Evolutionary conservation across 2,888 invertebrate genomes (phyloP), one percentile per base, ranked within the genome.

Genomic region (Bugulina stolonifera): DNA sequence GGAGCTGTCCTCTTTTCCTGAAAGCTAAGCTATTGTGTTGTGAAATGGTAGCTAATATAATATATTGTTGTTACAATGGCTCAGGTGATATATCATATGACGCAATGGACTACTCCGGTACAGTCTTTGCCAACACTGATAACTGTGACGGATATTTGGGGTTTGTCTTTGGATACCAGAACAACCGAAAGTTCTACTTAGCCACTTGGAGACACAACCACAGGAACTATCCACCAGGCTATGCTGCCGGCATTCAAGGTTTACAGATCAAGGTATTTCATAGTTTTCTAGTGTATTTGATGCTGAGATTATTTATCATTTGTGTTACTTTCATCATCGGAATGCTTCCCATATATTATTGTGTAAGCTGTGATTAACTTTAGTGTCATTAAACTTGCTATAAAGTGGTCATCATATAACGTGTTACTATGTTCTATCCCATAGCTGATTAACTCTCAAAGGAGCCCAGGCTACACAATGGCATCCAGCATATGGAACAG

Each of bases 81-180:
- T 1, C 72, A 80, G 80, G 78, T 23, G 73, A 76, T 14, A 76
- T 77, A 55, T 73, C 75, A 5, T 79, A 79, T 71, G 79, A 77
- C 27, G 76, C 76, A 25, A 74, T 81, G 54, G 77, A 78, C 69
- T 80, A 76, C 72, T 73, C 76, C 34, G 81, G 80, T 3, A 81
- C 81, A 22, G 78, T 77, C 52, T 78, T 75, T 71, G 73, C 76
- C 10, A 73, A 77, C 35, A 73, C 76, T 35, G 73, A 75, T 23
- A 75, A 73, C 14, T 77, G 76, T 18, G 72, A 73, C 1, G 76
- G 76, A 58, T 80, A 78, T 71, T 74, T 80, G 32, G 81, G 79
- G 32, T 78, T 79, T 74, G 78, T 81, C 55, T 80, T 81, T 75
- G 80, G 80, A 27, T 81, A 79, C 71, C 78, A 78, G 43, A 78